Percentiles rank a stretch among this genome's conserved stretches.
These are phyloP conservation scores for Atherinosoma microstoma DNA, from an alignment of 2,797 vertebrate species.

Conservation along the genomic window DNA sequence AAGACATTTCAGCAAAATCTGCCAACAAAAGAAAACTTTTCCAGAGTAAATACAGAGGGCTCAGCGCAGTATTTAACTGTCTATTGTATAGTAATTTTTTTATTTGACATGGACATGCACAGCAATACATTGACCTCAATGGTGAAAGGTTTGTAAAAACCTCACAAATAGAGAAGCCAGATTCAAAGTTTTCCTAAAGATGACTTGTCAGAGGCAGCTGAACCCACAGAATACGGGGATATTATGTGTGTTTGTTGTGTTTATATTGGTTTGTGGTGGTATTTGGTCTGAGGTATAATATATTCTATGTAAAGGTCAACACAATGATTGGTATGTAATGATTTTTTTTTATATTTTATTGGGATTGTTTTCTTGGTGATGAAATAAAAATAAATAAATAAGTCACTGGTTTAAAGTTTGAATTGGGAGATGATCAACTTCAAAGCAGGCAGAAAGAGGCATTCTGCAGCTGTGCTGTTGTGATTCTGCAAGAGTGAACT, in stretches of 20 bases:
- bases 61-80: background rate
- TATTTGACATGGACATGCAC: no score
- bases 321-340: background rate
- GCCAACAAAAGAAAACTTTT: background rate
- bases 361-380: background rate
- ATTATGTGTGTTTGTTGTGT: no score
- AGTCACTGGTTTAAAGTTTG: background rate
- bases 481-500: background rate
- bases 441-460: background rate
- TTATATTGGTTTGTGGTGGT: no score
- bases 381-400: background rate
- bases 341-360: background rate
- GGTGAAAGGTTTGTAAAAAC: no score
- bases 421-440: background rate
- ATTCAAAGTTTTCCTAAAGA: background rate
- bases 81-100: no score
- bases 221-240: no score
- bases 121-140: no score
- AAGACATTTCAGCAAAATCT: background rate
- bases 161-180: background rate
- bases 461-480: background rate
- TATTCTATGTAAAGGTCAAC: no score
- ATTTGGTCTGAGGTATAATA: no score
- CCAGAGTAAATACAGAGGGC: background rate
- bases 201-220: no score